Percentiles rank a stretch among this genome's conserved stretches.
Evolutionary conservation across 2,113 vertebrate genomes (phyloP).

Genomic region (Raja brachyura): DNA sequence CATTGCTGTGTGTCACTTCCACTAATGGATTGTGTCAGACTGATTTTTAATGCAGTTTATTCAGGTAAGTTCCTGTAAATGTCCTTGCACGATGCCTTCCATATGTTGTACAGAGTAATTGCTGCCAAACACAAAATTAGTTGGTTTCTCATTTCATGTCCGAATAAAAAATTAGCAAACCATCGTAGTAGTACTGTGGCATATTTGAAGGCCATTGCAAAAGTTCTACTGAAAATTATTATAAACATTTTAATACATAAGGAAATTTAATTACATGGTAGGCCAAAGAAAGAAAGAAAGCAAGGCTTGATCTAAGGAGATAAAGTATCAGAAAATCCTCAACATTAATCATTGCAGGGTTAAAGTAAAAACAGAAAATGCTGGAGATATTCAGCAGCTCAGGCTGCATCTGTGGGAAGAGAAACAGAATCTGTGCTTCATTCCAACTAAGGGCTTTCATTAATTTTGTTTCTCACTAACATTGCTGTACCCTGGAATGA

Average conservation of each 20-base stretch:
- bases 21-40: not conserved
- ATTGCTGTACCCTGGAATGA: too few species aligned
- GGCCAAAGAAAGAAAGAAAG: not conserved
- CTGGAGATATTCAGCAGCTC: too few species aligned
- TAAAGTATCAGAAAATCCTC: too few species aligned
- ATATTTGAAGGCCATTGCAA: not conserved
- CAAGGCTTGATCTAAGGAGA: not conserved
- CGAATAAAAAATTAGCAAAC: not conserved
- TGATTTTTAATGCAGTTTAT: not conserved
- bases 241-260: not conserved
- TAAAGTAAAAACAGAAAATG: too few species aligned
- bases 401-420: too few species aligned
- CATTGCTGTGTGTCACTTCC: not conserved
- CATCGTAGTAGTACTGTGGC: not conserved
- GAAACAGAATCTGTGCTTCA: too few species aligned
- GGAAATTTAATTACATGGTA: not conserved
- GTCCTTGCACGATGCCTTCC: not conserved
- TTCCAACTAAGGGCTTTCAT: too few species aligned
- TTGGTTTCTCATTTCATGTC: not conserved
- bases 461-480: too few species aligned
- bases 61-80: not conserved
- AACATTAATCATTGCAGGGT: too few species aligned
- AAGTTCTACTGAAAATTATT: not conserved
- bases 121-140: not conserved
- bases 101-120: not conserved